Evolutionary conservation across 2,888 invertebrate genomes (phyloP), one percentile per base, ranked within the genome.

Genomic region (Diogma glabrata): DNA sequence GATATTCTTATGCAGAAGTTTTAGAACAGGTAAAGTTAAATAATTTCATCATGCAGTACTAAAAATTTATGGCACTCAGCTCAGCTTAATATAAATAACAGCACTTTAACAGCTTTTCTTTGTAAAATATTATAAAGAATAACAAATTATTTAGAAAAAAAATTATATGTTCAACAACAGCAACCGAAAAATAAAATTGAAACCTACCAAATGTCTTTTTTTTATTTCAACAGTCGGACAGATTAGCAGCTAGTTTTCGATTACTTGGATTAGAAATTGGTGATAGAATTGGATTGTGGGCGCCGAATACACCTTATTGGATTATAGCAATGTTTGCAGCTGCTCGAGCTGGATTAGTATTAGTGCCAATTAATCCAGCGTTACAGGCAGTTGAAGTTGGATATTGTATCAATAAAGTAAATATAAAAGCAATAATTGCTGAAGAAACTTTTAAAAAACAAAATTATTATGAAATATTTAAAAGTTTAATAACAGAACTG

Each of bases 231-330:
- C n/a, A n/a, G n/a, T n/a, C n/a, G n/a, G n/a, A n/a, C n/a, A 72
- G 72, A 50, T 61, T 89, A 4, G 88, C 87, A 0, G 81, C 82
- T 1, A 85, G 86, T 1, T 71, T 91, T 1, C 59, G 75, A n/a
- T 75, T 76, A 33, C 60, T 87, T 20, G 89, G 89, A 0, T 60
- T 90, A 16, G 63, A 76, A 51, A 74, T 68, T 23, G 87, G 87
- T 0, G 90, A 92, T 61, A 69, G 83, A 8, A 62, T 93, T 3
- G 90, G 84, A 1, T 72, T 92, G 19, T 89, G 87, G 84, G 79
- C 83, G 1, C 87, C 88, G 1, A 92, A 89, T 67, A 72, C 74
- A 28, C 64, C 77, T 43, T 82, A 88, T 62, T 93, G 91, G 91
- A 76, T 83, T 53, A 59, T 87, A 0, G 70, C 78, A 0, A 78